A percentile compares a stretch with the other conserved stretches of the same genome.
These are phyloP conservation scores for Erebia palarica DNA, from an alignment of 2,888 invertebrate genomes.

Conservation along the genomic window DNA sequence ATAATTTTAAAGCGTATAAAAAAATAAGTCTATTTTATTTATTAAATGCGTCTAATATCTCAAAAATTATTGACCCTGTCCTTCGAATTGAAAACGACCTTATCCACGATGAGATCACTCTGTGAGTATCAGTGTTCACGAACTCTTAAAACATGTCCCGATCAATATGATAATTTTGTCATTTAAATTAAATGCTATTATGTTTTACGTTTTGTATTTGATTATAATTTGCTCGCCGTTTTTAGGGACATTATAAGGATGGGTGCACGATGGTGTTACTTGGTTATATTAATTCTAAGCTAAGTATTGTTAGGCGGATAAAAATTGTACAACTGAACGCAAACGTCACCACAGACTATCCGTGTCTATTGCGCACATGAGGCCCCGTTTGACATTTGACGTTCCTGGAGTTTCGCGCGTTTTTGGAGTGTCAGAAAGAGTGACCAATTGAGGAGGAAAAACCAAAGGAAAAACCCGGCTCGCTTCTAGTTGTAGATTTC, in stretches of 20 bases:
- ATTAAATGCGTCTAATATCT: background rate
- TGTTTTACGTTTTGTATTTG: constrained; percentile 33
- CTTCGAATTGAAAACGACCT: constrained; percentile 10
- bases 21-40: background rate
- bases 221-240: constrained; percentile 28
- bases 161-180: constrained; percentile 30
- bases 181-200: constrained; percentile 35
- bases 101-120: constrained; percentile 33
- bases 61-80: constrained; percentile 2
- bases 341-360: too few species aligned
- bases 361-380: too few species aligned
- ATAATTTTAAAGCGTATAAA: background rate
- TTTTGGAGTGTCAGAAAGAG: too few species aligned
- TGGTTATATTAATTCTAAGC: background rate
- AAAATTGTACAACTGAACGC: too few species aligned
- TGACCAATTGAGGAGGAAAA: too few species aligned
- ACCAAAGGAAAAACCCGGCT: too few species aligned
- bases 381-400: too few species aligned
- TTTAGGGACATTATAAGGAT: constrained; percentile 27
- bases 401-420: too few species aligned
- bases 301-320: too few species aligned
- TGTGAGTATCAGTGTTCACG: constrained; percentile 22
- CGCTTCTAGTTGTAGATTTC: too few species aligned
- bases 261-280: background rate
- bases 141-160: constrained; percentile 23